Evolutionary conservation across 2,113 vertebrate species (phyloP).

Genomic region (Etheostoma spectabile): DNA sequence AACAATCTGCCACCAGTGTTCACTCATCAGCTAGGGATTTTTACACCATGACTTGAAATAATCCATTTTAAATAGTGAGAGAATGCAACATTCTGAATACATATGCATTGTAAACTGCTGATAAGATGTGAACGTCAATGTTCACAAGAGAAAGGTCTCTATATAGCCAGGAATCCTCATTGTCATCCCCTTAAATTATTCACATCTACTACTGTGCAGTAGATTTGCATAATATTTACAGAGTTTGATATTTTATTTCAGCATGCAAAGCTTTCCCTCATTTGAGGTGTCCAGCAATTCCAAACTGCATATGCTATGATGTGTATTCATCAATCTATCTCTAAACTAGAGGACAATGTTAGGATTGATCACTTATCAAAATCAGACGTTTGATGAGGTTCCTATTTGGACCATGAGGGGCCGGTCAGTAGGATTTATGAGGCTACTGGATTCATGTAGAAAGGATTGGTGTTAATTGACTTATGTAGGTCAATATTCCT

Average conservation of each 20-base stretch:
- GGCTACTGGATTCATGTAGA: too few species aligned
- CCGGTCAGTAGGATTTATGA: too few species aligned
- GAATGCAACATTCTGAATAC: constrained; percentile 24
- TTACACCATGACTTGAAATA: constrained; percentile 31
- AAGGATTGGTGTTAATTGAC: too few species aligned
- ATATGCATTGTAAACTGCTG: constrained; percentile 13
- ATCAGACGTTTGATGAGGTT: too few species aligned
- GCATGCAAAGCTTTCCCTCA: not conserved
- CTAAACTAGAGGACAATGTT: too few species aligned
- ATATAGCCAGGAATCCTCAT: not conserved
- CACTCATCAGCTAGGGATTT: constrained; percentile 6
- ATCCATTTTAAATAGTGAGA: constrained; percentile 35
- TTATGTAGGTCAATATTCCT: too few species aligned
- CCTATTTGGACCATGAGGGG: too few species aligned
- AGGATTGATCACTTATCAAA: too few species aligned
- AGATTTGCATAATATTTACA: constrained; percentile 2
- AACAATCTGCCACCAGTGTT: constrained; percentile 37
- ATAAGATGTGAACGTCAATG: not conserved
- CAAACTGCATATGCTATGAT: too few species aligned
- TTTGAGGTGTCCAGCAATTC: not conserved
- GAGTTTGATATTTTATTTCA: not conserved
- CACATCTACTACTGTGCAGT: not conserved
- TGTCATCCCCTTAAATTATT: not conserved
- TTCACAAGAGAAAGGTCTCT: not conserved
- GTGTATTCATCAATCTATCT: too few species aligned